Base-by-base conservation (phyloP, 2,113 vertebrate species). In the Pogonocichla stellata region DNA sequence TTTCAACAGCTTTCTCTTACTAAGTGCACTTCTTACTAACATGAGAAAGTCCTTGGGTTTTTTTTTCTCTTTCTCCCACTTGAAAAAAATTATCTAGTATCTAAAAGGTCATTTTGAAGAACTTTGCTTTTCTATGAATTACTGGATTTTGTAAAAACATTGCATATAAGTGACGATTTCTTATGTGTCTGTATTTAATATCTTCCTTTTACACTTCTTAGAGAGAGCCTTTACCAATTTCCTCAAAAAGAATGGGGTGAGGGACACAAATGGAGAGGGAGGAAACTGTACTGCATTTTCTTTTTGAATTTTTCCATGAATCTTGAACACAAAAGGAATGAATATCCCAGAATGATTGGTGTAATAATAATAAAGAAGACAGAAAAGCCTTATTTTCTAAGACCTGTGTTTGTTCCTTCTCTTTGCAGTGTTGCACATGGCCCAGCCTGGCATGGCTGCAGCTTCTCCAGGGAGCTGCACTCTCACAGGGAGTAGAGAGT, bases 81-180 rank as follows among this genome's bases (percentile, higher is more conserved):
- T 94, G 29, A 97, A 31, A 88, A 92, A 86, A 94, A 95, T 92
- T 91, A 33, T 96, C 88, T 96, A 94, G 56, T 90, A 83, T 50
- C 79, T 92, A 80, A 95, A 96, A 94, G 95, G 93, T 96, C 95
- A 92, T 90, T 92, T 19, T 95, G 60, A 90, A 97, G 94, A 94
- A 93, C 43, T 86, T 95, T 88, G 79, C 93, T 97, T 92, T 93
- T 91, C 81, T 88, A 15, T 78, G 94, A 96, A 86, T 94, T 64
- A 83, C 64, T 74, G 56, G 64, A 71, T 92, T 93, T 96, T 86
- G 28, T 86, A 92, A 94, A 95, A 95, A 95, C 79, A 92, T 43
- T 71, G 90, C 45, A 74, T 77, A 4, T 67, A 93, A 94, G 67
- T 71, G 67, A 90, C 16, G 66, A 53, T 86, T 75, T 84, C 75